Base-by-base conservation (phyloP, 2,888 invertebrate genomes). In the Harmothoe impar region DNA sequence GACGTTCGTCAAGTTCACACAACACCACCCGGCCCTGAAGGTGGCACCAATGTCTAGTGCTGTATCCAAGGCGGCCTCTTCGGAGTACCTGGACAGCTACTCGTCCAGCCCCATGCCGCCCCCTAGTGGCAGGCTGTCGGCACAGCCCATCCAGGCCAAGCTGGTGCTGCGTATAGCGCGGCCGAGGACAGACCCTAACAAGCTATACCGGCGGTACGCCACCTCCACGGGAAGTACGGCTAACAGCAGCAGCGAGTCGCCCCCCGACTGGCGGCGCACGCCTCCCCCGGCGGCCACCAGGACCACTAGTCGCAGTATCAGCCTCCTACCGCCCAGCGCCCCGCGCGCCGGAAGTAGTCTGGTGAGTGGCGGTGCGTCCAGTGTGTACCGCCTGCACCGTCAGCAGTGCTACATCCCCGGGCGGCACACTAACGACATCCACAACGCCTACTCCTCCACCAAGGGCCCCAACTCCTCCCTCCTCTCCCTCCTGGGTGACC, bases 391-490 rank as follows among this genome's bases (percentile, higher is more conserved):
- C 25, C 23, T 84, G 5, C 94, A 94, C 78, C 91, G 91, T 77
- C 92, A 92, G 20, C 92, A 91, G 25, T 94, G 94, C 90, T 89
- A 91, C 62, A 91, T 93, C 51, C 94, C 94, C 12, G 93, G 93
- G 7, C 94, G 93, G 5, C 93, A 94, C 89, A 92, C 93, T 86
- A 93, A 94, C 68, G 93, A 93, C 35, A 84, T 92, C 0, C 92
- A 93, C 89, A 94, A 93, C 91, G 89, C 93, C n/a, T 91, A 91
- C n/a, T 93, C 93, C 0, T 92, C 94, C 43, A 84, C 86, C 52
- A 86, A 29, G 17, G 95, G 95, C 10, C 95, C 95, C 7, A 92
- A 94, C 91, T 94, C 94, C 29, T 92, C 93, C 43, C 84, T 94
- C 7, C 91, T 91, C 25, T 94, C 94, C 91, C 92, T 95, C 31